These are phyloP conservation scores for Hypselothyrea guttata DNA, from an alignment of 2,888 invertebrate species.

Conservation along the genomic window DNA sequence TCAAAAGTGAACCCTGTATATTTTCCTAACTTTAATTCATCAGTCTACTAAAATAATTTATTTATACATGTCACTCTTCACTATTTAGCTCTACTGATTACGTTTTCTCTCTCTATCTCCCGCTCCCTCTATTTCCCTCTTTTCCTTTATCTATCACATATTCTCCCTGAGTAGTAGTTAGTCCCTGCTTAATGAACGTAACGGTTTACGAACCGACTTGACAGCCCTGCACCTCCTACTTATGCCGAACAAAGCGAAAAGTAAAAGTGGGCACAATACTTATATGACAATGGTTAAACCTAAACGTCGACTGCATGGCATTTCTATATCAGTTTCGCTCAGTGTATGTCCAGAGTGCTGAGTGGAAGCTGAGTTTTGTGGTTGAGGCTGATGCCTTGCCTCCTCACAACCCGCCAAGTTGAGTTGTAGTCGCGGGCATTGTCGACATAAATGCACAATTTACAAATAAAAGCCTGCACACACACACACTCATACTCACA, in stretches of 20 bases:
- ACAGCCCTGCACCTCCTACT: slow-evolving; percentile 45
- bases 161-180: slow-evolving; percentile 14
- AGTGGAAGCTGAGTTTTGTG: neutral
- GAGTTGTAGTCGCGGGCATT: slow-evolving; percentile 59
- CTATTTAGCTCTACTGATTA: too few relatives aligned
- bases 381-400: slow-evolving; percentile 14
- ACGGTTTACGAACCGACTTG: slow-evolving; percentile 34
- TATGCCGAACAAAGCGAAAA: slow-evolving; percentile 38
- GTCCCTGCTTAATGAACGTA: slow-evolving; percentile 12
- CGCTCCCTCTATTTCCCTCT: too few relatives aligned
- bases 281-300: slow-evolving; percentile 22
- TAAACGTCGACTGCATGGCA: too few relatives aligned
- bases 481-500: slow-evolving; percentile 10
- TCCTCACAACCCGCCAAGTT: slow-evolving; percentile 49
- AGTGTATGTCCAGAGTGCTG: too few relatives aligned
- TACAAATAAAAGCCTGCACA: slow-evolving; percentile 69
- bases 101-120: too few relatives aligned
- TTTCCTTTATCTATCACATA: neutral
- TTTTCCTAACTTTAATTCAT: too few relatives aligned
- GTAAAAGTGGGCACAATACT: slow-evolving; percentile 52
- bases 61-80: too few relatives aligned
- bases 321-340: too few relatives aligned
- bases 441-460: slow-evolving; percentile 76
- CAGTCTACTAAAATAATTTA: too few relatives aligned
- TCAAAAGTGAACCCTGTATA: too few relatives aligned